phyloP scores from a whole-genome alignment of 2,113 vertebrate genomes.

The Dicaeum eximium region DNA sequence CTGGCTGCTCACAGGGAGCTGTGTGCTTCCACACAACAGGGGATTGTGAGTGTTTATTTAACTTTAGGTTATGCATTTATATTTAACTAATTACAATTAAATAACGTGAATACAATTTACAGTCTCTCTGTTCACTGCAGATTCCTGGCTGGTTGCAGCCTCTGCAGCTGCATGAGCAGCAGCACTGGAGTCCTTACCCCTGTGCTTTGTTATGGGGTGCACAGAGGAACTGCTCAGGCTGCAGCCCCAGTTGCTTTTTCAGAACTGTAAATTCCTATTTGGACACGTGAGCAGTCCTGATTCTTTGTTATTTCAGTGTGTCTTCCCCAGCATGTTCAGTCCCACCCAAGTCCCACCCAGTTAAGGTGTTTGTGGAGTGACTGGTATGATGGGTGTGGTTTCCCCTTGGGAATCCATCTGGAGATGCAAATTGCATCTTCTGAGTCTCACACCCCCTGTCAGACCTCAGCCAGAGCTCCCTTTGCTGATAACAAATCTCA shows the following conservation, averaged over 20 bases:
- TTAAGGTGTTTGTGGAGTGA: neutral
- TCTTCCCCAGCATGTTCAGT: neutral
- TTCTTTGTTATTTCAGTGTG: neutral
- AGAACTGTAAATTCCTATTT: neutral
- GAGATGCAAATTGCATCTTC: neutral
- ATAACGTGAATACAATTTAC: neutral
- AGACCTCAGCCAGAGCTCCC: neutral
- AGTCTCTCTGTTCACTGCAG: neutral
- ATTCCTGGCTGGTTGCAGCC: neutral
- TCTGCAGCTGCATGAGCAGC: neutral
- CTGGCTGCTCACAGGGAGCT: neutral
- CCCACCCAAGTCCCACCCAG: neutral
- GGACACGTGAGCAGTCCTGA: neutral
- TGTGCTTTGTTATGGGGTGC: neutral
- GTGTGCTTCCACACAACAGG: neutral
- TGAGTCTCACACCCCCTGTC: neutral
- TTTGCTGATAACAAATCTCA: neutral
- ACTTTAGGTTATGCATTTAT: neutral
- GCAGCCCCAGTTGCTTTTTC: neutral
- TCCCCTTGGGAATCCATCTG: neutral
- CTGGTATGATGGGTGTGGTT: neutral
- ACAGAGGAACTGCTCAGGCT: neutral
- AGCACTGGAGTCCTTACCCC: neutral
- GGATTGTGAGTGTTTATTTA: neutral
- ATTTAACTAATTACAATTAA: neutral